Evolutionary conservation across 64 coral and sea anemone species (phyloP).

Genomic region (Stylophora pistillata): DNA sequence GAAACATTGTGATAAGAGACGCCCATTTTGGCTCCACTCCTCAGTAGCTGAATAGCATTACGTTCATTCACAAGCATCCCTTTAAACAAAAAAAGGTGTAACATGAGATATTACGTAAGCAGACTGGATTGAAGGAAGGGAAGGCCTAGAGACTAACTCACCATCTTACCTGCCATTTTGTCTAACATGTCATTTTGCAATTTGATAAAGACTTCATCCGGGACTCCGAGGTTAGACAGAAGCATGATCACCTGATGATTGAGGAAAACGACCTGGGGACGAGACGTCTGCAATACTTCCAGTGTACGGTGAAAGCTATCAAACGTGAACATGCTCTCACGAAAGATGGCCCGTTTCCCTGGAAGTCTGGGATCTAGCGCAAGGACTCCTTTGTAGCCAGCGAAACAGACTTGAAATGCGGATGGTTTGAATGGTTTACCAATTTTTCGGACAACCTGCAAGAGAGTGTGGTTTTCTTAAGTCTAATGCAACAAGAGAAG

Average conservation of each 20-base stretch:
- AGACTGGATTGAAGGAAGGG: neutral
- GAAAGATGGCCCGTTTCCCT: slow-evolving; percentile 61
- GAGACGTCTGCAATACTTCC: slow-evolving; percentile 92
- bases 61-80: slow-evolving; percentile 90
- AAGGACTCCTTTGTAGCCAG: slow-evolving; percentile 96
- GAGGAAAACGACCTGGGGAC: slow-evolving; percentile 89
- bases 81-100: neutral
- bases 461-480: too few relatives aligned
- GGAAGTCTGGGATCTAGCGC: slow-evolving; percentile 63
- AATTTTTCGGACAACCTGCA: slow-evolving; percentile 71
- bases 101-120: too few relatives aligned
- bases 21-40: slow-evolving; percentile 75
- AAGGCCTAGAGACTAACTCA: neutral
- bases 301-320: slow-evolving; percentile 73
- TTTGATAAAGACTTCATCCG: slow-evolving; percentile 78
- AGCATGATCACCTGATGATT: slow-evolving; percentile 98
- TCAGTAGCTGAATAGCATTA: slow-evolving; percentile 72
- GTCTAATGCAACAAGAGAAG: too few relatives aligned
- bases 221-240: slow-evolving; percentile 88
- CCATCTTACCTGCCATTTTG: slow-evolving; percentile 67
- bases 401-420: slow-evolving; percentile 97
- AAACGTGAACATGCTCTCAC: slow-evolving; percentile 93
- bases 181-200: slow-evolving; percentile 78
- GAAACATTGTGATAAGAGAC: slow-evolving; percentile 73
- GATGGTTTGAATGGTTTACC: slow-evolving; percentile 78